phyloP scores from a whole-genome alignment of 2,888 invertebrate species.

The Noctua janthe region DNA sequence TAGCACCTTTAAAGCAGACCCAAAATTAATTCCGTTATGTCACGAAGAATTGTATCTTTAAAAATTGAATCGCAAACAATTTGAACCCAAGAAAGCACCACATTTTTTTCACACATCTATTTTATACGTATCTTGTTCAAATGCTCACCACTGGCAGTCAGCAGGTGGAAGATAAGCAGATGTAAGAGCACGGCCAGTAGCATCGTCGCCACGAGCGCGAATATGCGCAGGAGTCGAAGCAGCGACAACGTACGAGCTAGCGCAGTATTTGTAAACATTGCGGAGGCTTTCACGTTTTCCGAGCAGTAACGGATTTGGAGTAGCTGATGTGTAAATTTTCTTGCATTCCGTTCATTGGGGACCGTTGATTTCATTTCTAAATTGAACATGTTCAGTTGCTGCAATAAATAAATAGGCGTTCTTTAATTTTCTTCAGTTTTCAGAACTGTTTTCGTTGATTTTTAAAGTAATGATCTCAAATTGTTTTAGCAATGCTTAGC shows the following conservation, averaged over 20 bases:
- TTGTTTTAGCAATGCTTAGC: neutral
- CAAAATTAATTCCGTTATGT: neutral
- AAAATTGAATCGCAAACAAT: neutral
- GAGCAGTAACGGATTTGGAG: constrained; percentile 70
- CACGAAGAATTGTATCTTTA: neutral
- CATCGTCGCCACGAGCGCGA: constrained; percentile 68
- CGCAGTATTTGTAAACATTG: constrained; percentile 81
- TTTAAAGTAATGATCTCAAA: neutral
- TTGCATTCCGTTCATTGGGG: neutral
- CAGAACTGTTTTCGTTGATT: neutral
- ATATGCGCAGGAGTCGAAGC: constrained; percentile 56
- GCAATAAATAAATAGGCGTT: neutral
- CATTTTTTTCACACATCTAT: neutral
- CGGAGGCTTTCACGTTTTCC: constrained; percentile 66
- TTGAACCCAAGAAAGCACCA: neutral
- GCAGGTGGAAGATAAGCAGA: constrained; percentile 61
- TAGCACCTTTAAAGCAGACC: neutral
- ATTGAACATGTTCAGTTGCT: neutral
- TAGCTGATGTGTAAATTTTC: neutral
- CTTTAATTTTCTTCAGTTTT: neutral
- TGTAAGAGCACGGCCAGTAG: constrained; percentile 66
- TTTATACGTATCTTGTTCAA: constrained; percentile 35
- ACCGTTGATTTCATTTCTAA: neutral
- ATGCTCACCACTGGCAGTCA: constrained; percentile 66
- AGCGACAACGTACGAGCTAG: constrained; percentile 48